Conservation (phyloP, 2,888 invertebrate genomes). For the Aspidiotus rigidus region DNA sequence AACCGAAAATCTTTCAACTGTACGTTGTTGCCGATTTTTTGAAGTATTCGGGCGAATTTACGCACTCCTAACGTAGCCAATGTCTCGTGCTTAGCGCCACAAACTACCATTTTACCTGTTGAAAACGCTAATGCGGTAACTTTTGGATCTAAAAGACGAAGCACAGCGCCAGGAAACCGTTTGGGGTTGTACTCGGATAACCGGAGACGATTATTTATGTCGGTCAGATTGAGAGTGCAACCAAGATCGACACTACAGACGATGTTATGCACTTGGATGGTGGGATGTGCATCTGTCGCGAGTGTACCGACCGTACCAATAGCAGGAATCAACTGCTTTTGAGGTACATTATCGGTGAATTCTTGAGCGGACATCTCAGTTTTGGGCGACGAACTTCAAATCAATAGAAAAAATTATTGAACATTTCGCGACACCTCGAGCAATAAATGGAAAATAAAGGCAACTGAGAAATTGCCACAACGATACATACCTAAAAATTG, state of each 20-base stretch:
- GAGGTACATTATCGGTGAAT: too few relatives aligned
- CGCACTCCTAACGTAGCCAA: conserved; percentile 67
- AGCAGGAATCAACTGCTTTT: too few relatives aligned
- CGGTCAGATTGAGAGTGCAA: conserved; percentile 60
- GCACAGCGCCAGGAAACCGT: conserved; percentile 71
- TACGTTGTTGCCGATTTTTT: conserved; percentile 69
- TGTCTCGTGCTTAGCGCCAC: conserved; percentile 67
- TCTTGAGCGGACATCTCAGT: too few relatives aligned
- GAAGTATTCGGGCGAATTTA: conserved; percentile 73
- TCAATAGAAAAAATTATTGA: too few relatives aligned
- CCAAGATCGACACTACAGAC: conserved; percentile 69
- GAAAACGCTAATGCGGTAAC: conserved; percentile 66
- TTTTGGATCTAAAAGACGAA: conserved; percentile 70
- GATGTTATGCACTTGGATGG: conserved; percentile 49
- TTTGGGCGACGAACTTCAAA: too few relatives aligned
- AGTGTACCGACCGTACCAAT: neutral
- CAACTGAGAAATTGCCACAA: too few relatives aligned
- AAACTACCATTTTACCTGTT: conserved; percentile 74
- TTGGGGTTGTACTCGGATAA: conserved; percentile 77
- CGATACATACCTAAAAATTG: too few relatives aligned
- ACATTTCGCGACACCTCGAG: too few relatives aligned
- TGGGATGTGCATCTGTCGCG: conserved; percentile 9
- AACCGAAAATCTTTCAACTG: conserved; percentile 69
- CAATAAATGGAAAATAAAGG: too few relatives aligned
- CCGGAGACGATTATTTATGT: conserved; percentile 67